Conservation (phyloP, 35 echinoderm and acorn worm species). For the Acanthaster planci region DNA sequence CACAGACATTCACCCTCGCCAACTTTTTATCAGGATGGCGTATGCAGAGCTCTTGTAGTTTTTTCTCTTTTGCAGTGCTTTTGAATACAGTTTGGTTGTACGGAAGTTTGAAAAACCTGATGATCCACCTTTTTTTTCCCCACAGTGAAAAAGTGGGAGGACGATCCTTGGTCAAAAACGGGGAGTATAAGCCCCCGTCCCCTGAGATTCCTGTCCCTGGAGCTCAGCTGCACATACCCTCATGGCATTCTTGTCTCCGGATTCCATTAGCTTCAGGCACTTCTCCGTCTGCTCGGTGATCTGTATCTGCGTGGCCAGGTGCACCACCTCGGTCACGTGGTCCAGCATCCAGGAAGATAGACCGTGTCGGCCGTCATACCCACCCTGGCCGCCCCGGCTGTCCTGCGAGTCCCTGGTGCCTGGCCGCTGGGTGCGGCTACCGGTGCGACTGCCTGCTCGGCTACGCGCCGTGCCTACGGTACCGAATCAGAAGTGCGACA, state of each 20-base stretch:
- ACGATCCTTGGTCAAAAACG: background rate
- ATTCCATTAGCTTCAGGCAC: slow-evolving; percentile 75
- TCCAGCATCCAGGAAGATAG: slow-evolving; percentile 86
- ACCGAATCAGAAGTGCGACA: background rate
- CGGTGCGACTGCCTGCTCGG: slow-evolving; percentile 66
- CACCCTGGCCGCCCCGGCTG: slow-evolving; percentile 25
- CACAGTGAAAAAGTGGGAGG: too few relatives aligned
- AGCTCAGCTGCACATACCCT: slow-evolving; percentile 52
- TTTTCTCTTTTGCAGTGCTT: too few relatives aligned
- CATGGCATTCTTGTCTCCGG: slow-evolving; percentile 71
- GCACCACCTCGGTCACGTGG: slow-evolving; percentile 89
- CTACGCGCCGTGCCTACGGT: slow-evolving; percentile 43
- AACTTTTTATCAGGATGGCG: too few relatives aligned
- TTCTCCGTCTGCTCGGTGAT: slow-evolving; percentile 87
- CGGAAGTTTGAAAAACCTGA: too few relatives aligned
- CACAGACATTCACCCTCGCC: too few relatives aligned
- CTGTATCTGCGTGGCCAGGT: slow-evolving; percentile 92
- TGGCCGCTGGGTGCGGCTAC: slow-evolving; percentile 45
- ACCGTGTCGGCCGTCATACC: background rate
- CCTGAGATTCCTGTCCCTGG: background rate
- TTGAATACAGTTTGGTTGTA: too few relatives aligned
- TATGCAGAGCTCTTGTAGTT: too few relatives aligned
- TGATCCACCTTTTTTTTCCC: too few relatives aligned
- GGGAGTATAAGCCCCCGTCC: background rate
- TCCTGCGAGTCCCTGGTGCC: slow-evolving; percentile 56